Base-by-base conservation (phyloP, 1,140 invertebrate genomes). In the Drosophila ananassae region DNA sequence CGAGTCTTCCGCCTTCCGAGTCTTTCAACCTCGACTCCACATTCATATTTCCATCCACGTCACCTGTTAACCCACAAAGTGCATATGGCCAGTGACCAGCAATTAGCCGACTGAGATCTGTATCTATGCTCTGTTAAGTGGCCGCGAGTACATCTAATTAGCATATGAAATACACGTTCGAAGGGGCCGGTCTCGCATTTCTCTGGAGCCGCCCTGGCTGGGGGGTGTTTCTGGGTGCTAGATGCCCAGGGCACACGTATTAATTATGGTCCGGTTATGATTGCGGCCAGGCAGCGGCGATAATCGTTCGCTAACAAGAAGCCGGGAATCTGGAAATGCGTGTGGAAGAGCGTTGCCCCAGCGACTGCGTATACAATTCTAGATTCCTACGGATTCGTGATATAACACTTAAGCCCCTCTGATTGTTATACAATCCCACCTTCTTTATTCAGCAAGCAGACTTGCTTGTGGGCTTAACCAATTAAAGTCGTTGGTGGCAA, bases 1-100 rank as follows among this genome's bases (percentile, higher is more conserved):
- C 34, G 39, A 37, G 24, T 28, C 34, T 37, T 37, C 34, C 34
- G 34, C 34, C 34, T 37, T 37, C 24, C 1, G 17, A 22, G 13
- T 28, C 24, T 6, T 46, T 44, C 28, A 25, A 28, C 60, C 34
- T 73, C 21, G 10, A 50, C 13, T 46, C 51, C 37, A 41, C 39
- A 30, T 46, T n/a, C 22, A 13, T 5, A 21, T 60, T 48, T 32
- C 17, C 25, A 13, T 72, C 73, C 61, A 60, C 78, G 64, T 87
- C 82, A 85, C 83, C 82, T 85, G 82, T 82, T 85, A 85, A 85
- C 82, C 82, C 74, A 85, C 59, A 74, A 80, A 80, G 53, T 72
- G 77, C 71, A 87, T 62, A 39, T 63, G 58, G 57, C 63, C 72
- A 55, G 66, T 87, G 82, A 72, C 82, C 83, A 89, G 55, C 82